phyloP scores from a whole-genome alignment of 1,140 invertebrate species.

The Apis dorsata region DNA sequence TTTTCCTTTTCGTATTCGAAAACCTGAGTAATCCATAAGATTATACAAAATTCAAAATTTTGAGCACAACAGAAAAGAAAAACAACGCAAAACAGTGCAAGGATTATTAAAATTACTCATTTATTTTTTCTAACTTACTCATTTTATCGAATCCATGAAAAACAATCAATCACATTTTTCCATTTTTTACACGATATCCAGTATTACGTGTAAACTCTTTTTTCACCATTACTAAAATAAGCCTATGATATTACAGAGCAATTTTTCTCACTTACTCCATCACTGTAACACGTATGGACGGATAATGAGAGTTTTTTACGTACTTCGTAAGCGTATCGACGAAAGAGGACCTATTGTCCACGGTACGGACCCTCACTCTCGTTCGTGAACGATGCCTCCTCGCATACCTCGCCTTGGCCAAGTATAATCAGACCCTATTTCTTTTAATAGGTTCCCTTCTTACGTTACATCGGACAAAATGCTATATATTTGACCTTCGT shows the following conservation, averaged over 20 bases:
- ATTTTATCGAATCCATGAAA: too few species aligned
- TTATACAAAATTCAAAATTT: too few species aligned
- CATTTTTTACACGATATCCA: too few species aligned
- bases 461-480: background rate
- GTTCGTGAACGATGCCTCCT: background rate
- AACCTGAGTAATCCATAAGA: too few species aligned
- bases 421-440: constrained; percentile 35
- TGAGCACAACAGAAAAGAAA: too few species aligned
- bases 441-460: constrained; percentile 26
- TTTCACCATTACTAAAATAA: background rate
- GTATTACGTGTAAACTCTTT: too few species aligned
- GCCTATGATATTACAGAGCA: background rate
- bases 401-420: background rate
- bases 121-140: too few species aligned
- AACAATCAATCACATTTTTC: too few species aligned
- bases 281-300: constrained; percentile 6
- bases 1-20: too few species aligned
- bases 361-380: background rate
- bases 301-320: constrained; percentile 18
- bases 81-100: too few species aligned
- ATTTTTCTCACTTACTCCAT: constrained; percentile 12
- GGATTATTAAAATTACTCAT: too few species aligned
- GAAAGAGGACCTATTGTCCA: constrained; percentile 10
- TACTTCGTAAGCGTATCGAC: constrained; percentile 13
- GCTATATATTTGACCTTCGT: background rate